A percentile compares a stretch with the other conserved stretches of the same genome.
These are phyloP conservation scores for Drosophila subobscura DNA, from an alignment of 1,140 invertebrate genomes.

Conservation along the genomic window DNA sequence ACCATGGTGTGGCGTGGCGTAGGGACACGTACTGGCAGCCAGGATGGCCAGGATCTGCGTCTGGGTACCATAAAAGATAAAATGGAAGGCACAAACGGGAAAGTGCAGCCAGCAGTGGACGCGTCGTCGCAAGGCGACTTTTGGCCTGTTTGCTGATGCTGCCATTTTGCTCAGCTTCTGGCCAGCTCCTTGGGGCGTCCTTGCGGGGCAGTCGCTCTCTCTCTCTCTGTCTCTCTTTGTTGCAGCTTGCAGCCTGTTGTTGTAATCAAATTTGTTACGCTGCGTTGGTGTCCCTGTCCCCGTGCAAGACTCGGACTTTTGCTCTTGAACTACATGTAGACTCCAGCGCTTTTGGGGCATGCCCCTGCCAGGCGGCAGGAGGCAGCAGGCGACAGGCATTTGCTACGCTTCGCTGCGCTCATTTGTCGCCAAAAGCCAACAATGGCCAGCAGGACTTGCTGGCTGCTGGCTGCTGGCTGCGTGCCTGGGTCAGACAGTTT, in stretches of 20 bases:
- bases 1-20: slow-evolving; percentile 2
- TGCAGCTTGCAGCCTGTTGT: slow-evolving; percentile 36
- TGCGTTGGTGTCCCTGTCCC: slow-evolving; percentile 40
- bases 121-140: slow-evolving; percentile 26
- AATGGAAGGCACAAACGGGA: slow-evolving; percentile 28
- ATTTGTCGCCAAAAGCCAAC: slow-evolving; percentile 59
- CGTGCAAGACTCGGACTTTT: slow-evolving; percentile 7
- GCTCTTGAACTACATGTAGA: slow-evolving; percentile 32
- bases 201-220: slow-evolving; percentile 9
- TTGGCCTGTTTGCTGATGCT: slow-evolving; percentile 65
- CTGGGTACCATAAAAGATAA: slow-evolving; percentile 40
- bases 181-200: slow-evolving; percentile 55
- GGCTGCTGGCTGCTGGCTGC: slow-evolving; percentile 25
- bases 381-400: slow-evolving; percentile 21
- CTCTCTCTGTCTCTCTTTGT: background rate
- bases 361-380: background rate
- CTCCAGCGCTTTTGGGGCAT: no score
- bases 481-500: slow-evolving; percentile 29
- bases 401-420: slow-evolving; percentile 60
- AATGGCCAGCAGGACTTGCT: slow-evolving; percentile 13
- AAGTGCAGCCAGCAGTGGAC: slow-evolving; percentile 49
- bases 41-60: slow-evolving; percentile 27
- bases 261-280: slow-evolving; percentile 79
- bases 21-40: slow-evolving; percentile 23
- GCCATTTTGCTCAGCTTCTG: slow-evolving; percentile 30